Percentiles rank a stretch among this genome's conserved stretches.
Conservation (phyloP, 2,888 invertebrate genomes). For the Ennomos fuscantarius region DNA sequence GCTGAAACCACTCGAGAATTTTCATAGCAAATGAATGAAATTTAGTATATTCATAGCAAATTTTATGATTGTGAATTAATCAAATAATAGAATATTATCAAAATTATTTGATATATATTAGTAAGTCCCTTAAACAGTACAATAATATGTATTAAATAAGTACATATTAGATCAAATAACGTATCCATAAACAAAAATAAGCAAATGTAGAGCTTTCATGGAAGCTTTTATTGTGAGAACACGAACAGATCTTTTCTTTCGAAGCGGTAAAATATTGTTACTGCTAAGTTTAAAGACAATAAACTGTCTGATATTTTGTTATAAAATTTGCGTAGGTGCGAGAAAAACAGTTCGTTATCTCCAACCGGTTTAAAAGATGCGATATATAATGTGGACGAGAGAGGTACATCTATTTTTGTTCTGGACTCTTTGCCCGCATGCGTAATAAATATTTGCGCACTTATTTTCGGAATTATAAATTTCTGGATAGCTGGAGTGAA, state of each 20-base stretch:
- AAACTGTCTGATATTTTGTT: constrained; percentile 46
- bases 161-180: no score
- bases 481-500: constrained; percentile 44
- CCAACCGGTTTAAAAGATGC: constrained; percentile 60
- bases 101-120: no score
- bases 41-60: no score
- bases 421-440: constrained; percentile 62
- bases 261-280: constrained; percentile 20
- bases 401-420: constrained; percentile 71
- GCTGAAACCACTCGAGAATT: no score
- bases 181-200: no score
- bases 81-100: no score
- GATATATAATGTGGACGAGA: constrained; percentile 67
- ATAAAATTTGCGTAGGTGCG: constrained; percentile 65
- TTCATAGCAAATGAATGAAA: no score
- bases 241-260: not conserved
- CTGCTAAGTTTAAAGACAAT: constrained; percentile 49
- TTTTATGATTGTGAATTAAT: no score
- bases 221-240: not conserved
- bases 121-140: no score
- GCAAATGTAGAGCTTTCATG: not conserved
- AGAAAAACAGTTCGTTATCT: constrained; percentile 65
- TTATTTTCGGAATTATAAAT: constrained; percentile 63
- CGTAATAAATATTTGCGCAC: constrained; percentile 70
- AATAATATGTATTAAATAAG: no score